Evolutionary conservation across 53 echinoderm and acorn worm species (phyloP).

Genomic region (Echinarachnius parma): DNA sequence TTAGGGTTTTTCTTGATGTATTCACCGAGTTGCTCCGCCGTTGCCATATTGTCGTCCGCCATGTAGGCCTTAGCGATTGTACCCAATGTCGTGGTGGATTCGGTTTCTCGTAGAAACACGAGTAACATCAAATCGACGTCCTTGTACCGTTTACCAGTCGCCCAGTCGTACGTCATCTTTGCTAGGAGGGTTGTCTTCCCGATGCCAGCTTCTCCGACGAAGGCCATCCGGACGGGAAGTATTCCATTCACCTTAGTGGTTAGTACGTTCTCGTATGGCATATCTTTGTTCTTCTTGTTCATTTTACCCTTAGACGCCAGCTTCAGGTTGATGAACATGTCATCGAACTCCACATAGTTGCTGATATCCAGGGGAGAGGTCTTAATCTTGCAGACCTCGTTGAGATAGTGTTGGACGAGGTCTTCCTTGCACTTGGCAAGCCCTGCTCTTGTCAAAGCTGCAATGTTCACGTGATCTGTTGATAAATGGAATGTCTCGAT

Average conservation of each 20-base stretch:
- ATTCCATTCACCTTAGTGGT: too few relatives aligned
- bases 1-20: slow-evolving; percentile 6
- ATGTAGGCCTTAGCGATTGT: slow-evolving; percentile 4
- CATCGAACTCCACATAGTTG: slow-evolving; percentile 5
- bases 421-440: neutral
- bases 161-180: slow-evolving; percentile 25
- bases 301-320: neutral
- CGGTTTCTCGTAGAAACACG: neutral
- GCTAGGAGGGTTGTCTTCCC: slow-evolving; percentile 11
- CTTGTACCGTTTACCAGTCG: slow-evolving; percentile 1
- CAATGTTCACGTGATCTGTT: neutral
- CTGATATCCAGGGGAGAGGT: slow-evolving; percentile 14
- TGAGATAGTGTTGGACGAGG: slow-evolving; percentile 1
- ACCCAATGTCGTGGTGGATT: neutral
- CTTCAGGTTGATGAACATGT: slow-evolving; percentile 15
- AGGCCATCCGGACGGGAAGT: neutral
- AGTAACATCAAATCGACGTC: neutral
- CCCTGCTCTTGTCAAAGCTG: neutral
- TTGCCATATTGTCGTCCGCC: neutral
- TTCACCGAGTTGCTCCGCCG: neutral
- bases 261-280: too few relatives aligned
- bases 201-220: slow-evolving; percentile 8
- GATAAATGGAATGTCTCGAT: too few relatives aligned
- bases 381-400: slow-evolving; percentile 12
- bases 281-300: neutral